These are phyloP conservation scores for Genyomyrus donnyi DNA, from an alignment of 2,113 vertebrate genomes.

Conservation along the genomic window DNA sequence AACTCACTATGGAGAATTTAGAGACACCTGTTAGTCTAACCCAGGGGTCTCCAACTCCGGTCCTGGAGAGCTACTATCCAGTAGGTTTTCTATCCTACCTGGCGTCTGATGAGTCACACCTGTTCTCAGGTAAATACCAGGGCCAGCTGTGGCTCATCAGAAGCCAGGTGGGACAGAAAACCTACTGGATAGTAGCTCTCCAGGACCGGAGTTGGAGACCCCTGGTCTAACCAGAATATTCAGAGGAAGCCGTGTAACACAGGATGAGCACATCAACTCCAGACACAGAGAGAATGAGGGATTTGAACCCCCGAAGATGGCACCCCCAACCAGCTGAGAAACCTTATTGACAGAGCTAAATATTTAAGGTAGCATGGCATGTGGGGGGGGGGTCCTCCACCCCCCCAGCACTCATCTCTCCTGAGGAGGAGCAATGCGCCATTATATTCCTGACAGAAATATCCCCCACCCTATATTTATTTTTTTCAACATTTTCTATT, in stretches of 20 bases:
- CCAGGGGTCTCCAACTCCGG: not conserved
- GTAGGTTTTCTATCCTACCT: too few species aligned
- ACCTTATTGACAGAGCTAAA: not conserved
- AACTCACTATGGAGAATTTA: not conserved
- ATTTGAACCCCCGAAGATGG: not conserved
- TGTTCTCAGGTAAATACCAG: too few species aligned
- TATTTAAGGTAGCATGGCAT: not conserved
- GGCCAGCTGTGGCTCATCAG: too few species aligned
- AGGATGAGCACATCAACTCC: not conserved
- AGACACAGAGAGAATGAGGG: not conserved
- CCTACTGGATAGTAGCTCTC: too few species aligned
- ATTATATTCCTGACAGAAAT: not conserved
- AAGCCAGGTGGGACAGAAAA: too few species aligned
- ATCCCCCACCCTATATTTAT: too few species aligned
- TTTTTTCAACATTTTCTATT: not conserved
- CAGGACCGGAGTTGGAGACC: too few species aligned
- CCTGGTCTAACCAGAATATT: not conserved
- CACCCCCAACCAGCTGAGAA: not conserved
- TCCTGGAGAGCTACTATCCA: too few species aligned
- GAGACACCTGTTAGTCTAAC: not conserved
- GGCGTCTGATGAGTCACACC: too few species aligned
- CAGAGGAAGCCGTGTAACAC: not conserved
- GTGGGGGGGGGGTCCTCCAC: not conserved
- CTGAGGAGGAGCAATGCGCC: not conserved
- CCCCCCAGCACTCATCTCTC: not conserved